Conservation (phyloP, 2,113 vertebrate genomes). For the Opisthocomus hoazin region DNA sequence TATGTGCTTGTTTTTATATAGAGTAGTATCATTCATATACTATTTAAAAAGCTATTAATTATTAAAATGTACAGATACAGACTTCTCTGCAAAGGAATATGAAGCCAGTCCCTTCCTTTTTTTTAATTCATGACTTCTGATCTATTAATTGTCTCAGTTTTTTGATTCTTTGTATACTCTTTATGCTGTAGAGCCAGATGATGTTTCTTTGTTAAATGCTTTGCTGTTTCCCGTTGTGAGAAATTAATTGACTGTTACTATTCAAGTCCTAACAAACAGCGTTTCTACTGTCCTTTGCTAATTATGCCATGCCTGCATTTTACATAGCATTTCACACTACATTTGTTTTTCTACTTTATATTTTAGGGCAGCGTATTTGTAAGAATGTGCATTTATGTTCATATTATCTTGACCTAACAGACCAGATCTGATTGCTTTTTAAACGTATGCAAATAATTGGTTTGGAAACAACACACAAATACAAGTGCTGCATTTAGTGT, state of each 20-base stretch:
- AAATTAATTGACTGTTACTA: slow-evolving; percentile 67
- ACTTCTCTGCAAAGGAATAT: not conserved
- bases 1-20: not conserved
- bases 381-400: slow-evolving; percentile 44
- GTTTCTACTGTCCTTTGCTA: slow-evolving; percentile 62
- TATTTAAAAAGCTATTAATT: not conserved
- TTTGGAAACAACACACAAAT: not conserved
- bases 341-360: slow-evolving; percentile 58
- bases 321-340: slow-evolving; percentile 63
- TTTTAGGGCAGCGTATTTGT: slow-evolving; percentile 59
- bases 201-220: slow-evolving; percentile 55
- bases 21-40: not conserved
- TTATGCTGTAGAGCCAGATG: slow-evolving; percentile 9
- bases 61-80: not conserved
- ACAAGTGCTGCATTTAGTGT: not conserved
- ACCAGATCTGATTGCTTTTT: slow-evolving; percentile 58
- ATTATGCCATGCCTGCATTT: slow-evolving; percentile 43
- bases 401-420: slow-evolving; percentile 61
- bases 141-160: not conserved
- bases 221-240: slow-evolving; percentile 61
- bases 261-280: slow-evolving; percentile 53
- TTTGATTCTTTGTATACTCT: slow-evolving; percentile 9
- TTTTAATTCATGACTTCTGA: not conserved
- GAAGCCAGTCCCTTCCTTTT: not conserved
- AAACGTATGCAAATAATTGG: slow-evolving; percentile 35